Conservation (phyloP, 2,888 invertebrate genomes). For the Nyleta sp. region DNA sequence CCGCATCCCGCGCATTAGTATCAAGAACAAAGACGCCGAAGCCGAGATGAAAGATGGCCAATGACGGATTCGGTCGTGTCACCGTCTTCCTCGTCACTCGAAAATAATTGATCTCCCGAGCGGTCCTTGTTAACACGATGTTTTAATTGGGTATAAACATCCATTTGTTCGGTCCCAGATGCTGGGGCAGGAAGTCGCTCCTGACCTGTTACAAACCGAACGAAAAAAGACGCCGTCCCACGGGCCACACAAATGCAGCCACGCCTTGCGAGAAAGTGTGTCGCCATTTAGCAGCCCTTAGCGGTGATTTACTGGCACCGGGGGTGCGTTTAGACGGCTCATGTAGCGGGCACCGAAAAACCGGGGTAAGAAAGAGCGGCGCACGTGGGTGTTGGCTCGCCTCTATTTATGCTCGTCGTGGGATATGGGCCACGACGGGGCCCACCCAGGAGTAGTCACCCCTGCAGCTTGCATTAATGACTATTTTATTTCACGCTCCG, state of each 20-base stretch:
- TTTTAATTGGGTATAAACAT: conserved; percentile 54
- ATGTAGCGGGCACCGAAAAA: conserved; percentile 40
- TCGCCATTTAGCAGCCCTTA: conserved; percentile 81
- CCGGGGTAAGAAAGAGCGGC: conserved; percentile 38
- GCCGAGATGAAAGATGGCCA: too few species aligned
- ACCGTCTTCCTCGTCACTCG: background rate
- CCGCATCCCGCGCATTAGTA: conserved; percentile 3
- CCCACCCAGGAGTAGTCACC: conserved; percentile 66
- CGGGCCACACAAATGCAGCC: conserved; percentile 57
- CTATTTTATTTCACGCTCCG: conserved; percentile 66
- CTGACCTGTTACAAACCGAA: conserved; percentile 25
- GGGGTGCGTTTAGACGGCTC: conserved; percentile 47
- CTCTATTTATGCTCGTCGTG: conserved; percentile 59
- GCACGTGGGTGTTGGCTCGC: conserved; percentile 46
- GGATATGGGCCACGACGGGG: conserved; percentile 61
- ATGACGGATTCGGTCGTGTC: conserved; percentile 5
- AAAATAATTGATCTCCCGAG: conserved; percentile 14
- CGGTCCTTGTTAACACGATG: conserved; percentile 55
- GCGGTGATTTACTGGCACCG: conserved; percentile 78
- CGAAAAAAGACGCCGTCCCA: conserved; percentile 9
- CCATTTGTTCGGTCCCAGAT: conserved; percentile 51
- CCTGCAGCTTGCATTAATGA: conserved; percentile 69
- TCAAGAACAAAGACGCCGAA: conserved; percentile 7
- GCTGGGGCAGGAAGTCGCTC: conserved; percentile 45
- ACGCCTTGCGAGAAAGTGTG: conserved; percentile 61